Base-by-base conservation (phyloP, 2,797 vertebrate species). In the Mormyrops boulengeri region DNA sequence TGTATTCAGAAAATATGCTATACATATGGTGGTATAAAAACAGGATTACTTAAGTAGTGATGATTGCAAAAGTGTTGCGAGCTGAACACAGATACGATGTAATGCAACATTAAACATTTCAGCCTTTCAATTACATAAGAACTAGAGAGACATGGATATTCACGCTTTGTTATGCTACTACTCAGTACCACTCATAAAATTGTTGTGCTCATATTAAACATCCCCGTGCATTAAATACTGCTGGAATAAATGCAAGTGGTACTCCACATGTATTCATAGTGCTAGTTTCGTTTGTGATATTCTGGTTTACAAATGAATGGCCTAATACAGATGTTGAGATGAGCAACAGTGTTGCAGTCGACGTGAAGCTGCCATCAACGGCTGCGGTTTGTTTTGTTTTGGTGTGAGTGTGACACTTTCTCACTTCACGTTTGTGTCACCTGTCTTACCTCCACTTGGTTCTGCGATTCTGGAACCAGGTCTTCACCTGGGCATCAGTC, bases 401-500 rank as follows among this genome's bases (percentile, higher is more conserved):
- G 26, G 62, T 34, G 62, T 8, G 11, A 69, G 11, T n/a, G 77
- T 9, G 44, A 85, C 41, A 2, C 82, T 19, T 22, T 26, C 19
- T 5, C 84, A 7, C 22, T 12, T 52, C 49, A 5, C n/a, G 9
- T 85, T 7, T 3, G 84, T 11, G 11, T 17, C 49, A 3, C 7
- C 53, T 6, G 4, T 41, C 95, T 95, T 93, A 98, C 98, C 98
- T 98, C 98, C 98, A 99, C 93, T 99, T 99, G 55, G 98, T 99
- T 93, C 98, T 95, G 90, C 98, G 95, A 94, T 99, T 99, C 96
- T 99, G 98, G 93, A 99, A 99, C 98, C 98, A 99, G 91, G 98
- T 99, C 93, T 99, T 99, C 92, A 99, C 98, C 93, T 99, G 98
- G 1, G 98, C 98, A n/a, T 99, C 98, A 1, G 98, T 99, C 98